Base-by-base conservation (phyloP, 2,888 invertebrate genomes). In the Agrochola lota region DNA sequence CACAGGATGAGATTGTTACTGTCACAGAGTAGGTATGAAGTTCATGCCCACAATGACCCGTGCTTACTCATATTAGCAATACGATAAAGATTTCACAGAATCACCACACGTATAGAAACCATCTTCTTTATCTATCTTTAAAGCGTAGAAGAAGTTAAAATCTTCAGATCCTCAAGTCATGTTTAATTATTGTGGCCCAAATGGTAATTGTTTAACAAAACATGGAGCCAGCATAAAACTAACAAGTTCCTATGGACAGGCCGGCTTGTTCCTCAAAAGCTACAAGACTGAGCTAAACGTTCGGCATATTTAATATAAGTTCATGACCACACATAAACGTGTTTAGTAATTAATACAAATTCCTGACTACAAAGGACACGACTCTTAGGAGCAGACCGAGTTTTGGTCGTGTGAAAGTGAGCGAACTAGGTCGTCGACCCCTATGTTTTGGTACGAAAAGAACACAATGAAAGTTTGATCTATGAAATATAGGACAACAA, bases 1-100 rank as follows among this genome's bases (percentile, higher is more conserved):
- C 91, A 90, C 90, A 91, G 91, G 91, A 91, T 91, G 90, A 88
- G 90, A 88, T 89, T 87, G 88, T 82, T 86, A 78, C 80, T 82
- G 84, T 86, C 81, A 85, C 71, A 78, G 71, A 77, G 68, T 84
- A 75, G 78, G 79, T 88, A 88, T 89, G 78, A 80, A 83, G 78
- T 87, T 87, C 80, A 78, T 80, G 60, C 77, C 57, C 70, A 81
- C 78, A 73, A 75, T 85, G 82, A 77, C 76, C 78, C 78, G 79
- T 78, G 78, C 69, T 87, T 74, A 78, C 74, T 72, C 68, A 87
- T 67, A 72, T 78, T 75, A 73, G 77, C 69, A 40, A 71, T 15
- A 52, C 40, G 76, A 83, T 88, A 84, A 81, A 86, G 64, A 78
- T 75, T 83, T 70, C 20, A 68, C 62, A 67, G 67, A 84, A 68